Conservation (phyloP, 2,113 vertebrate genomes). For the Menura novaehollandiae region DNA sequence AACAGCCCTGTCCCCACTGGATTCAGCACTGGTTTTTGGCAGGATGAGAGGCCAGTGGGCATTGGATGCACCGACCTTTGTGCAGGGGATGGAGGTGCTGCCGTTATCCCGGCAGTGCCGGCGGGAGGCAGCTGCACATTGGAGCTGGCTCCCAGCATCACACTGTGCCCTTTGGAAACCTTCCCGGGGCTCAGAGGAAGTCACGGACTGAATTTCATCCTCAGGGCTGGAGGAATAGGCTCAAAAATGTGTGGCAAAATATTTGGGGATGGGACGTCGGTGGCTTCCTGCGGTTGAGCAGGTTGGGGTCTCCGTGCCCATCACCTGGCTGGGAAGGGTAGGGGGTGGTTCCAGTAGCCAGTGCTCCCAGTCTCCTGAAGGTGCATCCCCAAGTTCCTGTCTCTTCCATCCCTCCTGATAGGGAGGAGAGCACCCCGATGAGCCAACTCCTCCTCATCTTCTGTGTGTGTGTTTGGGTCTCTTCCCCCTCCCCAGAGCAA, state of each 20-base stretch:
- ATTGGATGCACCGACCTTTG: fast-evolving
- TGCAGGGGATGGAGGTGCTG: background rate
- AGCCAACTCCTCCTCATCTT: background rate
- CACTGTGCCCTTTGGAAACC: background rate
- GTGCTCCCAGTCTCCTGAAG: background rate
- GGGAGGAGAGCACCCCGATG: background rate
- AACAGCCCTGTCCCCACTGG: background rate
- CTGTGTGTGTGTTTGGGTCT: background rate
- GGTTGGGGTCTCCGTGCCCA: fast-evolving
- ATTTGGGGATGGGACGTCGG: too few relatives aligned
- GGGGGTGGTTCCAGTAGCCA: too few relatives aligned
- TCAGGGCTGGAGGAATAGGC: background rate
- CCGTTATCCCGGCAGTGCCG: background rate
- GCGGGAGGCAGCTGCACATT: background rate
- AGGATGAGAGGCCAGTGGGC: background rate
- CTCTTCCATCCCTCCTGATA: background rate
- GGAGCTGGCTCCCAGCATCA: background rate
- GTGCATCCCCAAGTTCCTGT: background rate
- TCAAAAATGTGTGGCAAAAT: fast-evolving
- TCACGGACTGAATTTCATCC: background rate
- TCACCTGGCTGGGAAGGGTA: background rate
- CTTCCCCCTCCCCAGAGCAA: background rate
- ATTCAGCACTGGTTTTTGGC: fast-evolving
- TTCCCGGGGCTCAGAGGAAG: background rate
- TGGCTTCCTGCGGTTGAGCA: background rate